Base-by-base conservation (phyloP, 2,888 invertebrate species). In the Dicranocentrus wangi region DNA sequence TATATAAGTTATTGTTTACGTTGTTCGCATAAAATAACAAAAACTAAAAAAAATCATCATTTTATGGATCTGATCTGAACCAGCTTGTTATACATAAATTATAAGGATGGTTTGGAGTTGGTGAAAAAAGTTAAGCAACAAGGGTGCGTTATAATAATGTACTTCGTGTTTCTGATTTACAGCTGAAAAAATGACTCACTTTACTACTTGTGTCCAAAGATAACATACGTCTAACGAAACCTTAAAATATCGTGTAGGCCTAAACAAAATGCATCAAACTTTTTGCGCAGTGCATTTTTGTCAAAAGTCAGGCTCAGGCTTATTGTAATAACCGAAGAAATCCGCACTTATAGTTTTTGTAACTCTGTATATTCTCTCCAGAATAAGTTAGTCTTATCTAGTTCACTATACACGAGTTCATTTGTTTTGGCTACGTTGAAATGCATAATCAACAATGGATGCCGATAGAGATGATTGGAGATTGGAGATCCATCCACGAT, bases 131-230 rank as follows among this genome's bases (percentile, higher is more conserved):
- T 19, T 42, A 58, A 61, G 43, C 25, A 71, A 42, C 43, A 60
- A 71, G 21, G 69, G 58, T 60, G 78, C 71, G 65, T 79, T 55
- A 23, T 66, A n/a, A n/a, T 71, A 27, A 72, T 79, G 72, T 60
- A 79, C 79, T 79, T 78, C 13, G 39, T 47, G 47, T 47, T 47
- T 47, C 47, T 47, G n/a, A 65, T 32, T 61, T 63, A 32, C 17
- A 39, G 28, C n/a, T 2, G 47, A 47, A n/a, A 39, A 47, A 47
- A n/a, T 71, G 66, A 66, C 71, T 60, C 79, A 66, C 72, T 10
- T n/a, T 78, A 71, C 28, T 71, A 78, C 60, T 70, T 78, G 70
- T 79, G 79, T 79, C 79, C 71, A 79, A 79, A 79, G 79, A 72
- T n/a, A 61, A 53, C 19, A 51, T 21, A 21, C 7, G 17, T 53